phyloP scores from a whole-genome alignment of 2,113 vertebrate genomes.

The Ceyx margarethae region DNA sequence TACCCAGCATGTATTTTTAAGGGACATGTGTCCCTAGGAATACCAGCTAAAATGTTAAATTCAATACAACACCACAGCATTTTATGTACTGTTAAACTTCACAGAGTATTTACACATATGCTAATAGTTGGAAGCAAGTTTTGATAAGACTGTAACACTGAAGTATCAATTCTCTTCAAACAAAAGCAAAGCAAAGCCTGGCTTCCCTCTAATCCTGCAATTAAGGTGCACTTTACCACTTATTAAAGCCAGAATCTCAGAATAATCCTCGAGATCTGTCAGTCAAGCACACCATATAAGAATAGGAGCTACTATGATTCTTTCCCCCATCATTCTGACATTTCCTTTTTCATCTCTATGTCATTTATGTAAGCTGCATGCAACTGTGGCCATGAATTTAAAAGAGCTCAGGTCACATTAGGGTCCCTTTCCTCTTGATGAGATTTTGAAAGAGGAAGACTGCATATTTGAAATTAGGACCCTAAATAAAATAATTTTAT shows the following conservation, averaged over 20 bases:
- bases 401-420: slow-evolving; percentile 31
- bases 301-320: slow-evolving; percentile 8
- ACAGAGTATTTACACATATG: not conserved
- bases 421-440: slow-evolving; percentile 22
- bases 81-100: not conserved
- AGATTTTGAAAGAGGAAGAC: slow-evolving; percentile 18
- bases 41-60: not conserved
- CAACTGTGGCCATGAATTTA: slow-evolving; percentile 52
- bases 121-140: not conserved
- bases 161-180: not conserved
- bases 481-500: not conserved
- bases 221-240: slow-evolving; percentile 51
- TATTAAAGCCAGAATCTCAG: slow-evolving; percentile 54
- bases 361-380: slow-evolving; percentile 19
- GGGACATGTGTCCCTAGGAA: not conserved
- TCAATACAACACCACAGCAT: not conserved
- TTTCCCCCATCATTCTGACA: slow-evolving; percentile 56
- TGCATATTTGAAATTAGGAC: not conserved
- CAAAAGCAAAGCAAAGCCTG: not conserved
- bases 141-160: not conserved
- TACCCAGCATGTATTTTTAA: not conserved
- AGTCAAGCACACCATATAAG: not conserved
- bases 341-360: slow-evolving; percentile 60
- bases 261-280: slow-evolving; percentile 51
- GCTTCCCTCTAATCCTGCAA: slow-evolving; percentile 44